A percentile compares a stretch with the other conserved stretches of the same genome.
These are phyloP conservation scores for Thysanoteuthis rhombus DNA, from an alignment of 2,888 invertebrate species.

Conservation along the genomic window DNA sequence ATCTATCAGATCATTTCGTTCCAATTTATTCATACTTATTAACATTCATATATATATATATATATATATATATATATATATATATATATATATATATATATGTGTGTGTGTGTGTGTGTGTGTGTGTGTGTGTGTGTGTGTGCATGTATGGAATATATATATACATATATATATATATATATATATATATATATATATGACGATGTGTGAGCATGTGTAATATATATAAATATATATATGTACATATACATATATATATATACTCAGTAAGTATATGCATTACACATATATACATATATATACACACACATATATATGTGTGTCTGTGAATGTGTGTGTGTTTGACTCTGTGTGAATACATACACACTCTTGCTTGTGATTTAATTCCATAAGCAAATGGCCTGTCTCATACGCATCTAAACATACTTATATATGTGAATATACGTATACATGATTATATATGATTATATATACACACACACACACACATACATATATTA, in stretches of 20 bases:
- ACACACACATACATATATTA: too few relatives aligned
- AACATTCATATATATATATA: neutral
- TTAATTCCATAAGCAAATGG: too few relatives aligned
- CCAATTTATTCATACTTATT: too few relatives aligned
- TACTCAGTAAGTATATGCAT: too few relatives aligned
- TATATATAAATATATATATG: neutral
- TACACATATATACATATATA: neutral
- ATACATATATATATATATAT: neutral
- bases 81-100: neutral
- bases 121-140: neutral
- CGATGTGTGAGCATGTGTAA: neutral
- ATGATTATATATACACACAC: too few relatives aligned
- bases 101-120: neutral
- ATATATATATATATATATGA: too few relatives aligned
- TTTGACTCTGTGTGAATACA: too few relatives aligned
- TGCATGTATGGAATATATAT: neutral
- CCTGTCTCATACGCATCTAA: neutral
- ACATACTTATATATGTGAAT: neutral
- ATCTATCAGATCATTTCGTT: too few relatives aligned
- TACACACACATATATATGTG: neutral
- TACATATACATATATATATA: neutral
- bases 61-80: neutral
- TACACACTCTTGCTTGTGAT: too few relatives aligned
- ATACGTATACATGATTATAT: too few relatives aligned
- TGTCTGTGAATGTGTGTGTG: too few relatives aligned